A percentile compares a stretch with the other conserved stretches of the same genome.
Conservation (phyloP, 2,888 invertebrate species). For the Rhimphoctona megacephalus region DNA sequence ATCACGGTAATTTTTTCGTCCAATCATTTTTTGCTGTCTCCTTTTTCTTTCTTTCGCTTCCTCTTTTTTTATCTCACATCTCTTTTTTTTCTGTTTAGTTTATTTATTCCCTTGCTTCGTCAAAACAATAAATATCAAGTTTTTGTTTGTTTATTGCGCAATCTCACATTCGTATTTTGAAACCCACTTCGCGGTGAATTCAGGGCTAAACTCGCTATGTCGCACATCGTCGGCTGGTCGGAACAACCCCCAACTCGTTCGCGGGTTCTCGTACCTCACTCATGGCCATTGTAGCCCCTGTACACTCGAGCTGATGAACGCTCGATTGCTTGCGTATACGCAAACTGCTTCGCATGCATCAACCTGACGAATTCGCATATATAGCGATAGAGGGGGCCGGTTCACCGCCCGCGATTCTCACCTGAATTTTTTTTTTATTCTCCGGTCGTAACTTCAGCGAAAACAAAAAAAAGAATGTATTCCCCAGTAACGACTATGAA, state of each 20-base stretch:
- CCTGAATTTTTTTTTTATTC: constrained; percentile 32
- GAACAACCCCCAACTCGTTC: constrained; percentile 43
- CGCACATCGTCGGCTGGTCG: constrained; percentile 30
- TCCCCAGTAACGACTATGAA: constrained; percentile 10
- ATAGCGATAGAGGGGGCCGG: constrained; percentile 62
- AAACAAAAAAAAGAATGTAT: constrained; percentile 26
- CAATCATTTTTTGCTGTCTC: constrained; percentile 4
- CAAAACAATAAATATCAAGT: constrained; percentile 51
- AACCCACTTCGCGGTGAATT: constrained; percentile 45
- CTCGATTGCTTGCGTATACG: constrained; percentile 69
- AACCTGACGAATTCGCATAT: constrained; percentile 72
- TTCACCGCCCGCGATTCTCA: constrained; percentile 48
- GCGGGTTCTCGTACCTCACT: constrained; percentile 36
- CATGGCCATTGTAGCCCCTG: constrained; percentile 27
- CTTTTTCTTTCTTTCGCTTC: background rate
- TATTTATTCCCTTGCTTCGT: constrained; percentile 23
- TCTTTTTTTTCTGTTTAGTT: constrained; percentile 1
- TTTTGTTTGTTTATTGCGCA: constrained; percentile 53
- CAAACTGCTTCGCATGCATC: constrained; percentile 71
- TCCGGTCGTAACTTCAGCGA: constrained; percentile 6
- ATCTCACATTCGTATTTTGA: constrained; percentile 45
- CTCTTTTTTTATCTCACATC: background rate
- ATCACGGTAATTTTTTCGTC: background rate
- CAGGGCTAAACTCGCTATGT: constrained; percentile 17
- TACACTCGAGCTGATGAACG: constrained; percentile 74